Percentiles rank a stretch among this genome's conserved stretches.
Evolutionary conservation across 2,113 vertebrate species (phyloP).

Genomic region (Chaetodon auriga): DNA sequence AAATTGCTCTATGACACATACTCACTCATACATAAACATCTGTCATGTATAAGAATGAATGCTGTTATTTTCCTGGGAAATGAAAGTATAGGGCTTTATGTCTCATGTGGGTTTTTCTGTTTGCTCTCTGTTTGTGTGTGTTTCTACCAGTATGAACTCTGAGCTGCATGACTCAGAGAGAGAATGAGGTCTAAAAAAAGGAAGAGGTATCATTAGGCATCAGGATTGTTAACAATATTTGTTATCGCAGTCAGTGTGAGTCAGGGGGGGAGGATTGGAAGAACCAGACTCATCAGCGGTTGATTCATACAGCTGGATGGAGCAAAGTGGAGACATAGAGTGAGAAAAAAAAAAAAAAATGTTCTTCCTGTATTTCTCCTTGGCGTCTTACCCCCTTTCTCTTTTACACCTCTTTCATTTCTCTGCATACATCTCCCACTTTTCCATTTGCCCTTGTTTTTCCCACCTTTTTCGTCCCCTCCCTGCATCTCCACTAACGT

Average conservation of each 20-base stretch:
- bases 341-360: slow-evolving; percentile 13
- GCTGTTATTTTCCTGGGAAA: slow-evolving; percentile 35
- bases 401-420: not conserved
- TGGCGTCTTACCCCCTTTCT: not conserved
- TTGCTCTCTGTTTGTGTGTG: slow-evolving; percentile 12
- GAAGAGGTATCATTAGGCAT: slow-evolving; percentile 34
- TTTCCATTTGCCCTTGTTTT: slow-evolving; percentile 20
- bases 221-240: slow-evolving; percentile 45
- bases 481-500: not conserved
- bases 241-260: slow-evolving; percentile 38
- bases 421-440: slow-evolving; percentile 6
- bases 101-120: not conserved
- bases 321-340: slow-evolving; percentile 32
- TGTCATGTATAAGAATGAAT: slow-evolving; percentile 6
- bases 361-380: not conserved
- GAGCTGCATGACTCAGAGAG: slow-evolving; percentile 32
- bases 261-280: slow-evolving; percentile 18
- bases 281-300: not conserved
- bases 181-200: slow-evolving; percentile 22
- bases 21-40: slow-evolving; percentile 42
- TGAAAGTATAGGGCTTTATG: slow-evolving; percentile 10
- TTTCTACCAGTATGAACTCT: slow-evolving; percentile 30
- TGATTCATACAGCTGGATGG: slow-evolving; percentile 21
- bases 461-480: slow-evolving; percentile 13
- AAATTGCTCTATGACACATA: slow-evolving; percentile 49